Conservation (phyloP, 2,113 vertebrate genomes). For the Anolis sagrei region DNA sequence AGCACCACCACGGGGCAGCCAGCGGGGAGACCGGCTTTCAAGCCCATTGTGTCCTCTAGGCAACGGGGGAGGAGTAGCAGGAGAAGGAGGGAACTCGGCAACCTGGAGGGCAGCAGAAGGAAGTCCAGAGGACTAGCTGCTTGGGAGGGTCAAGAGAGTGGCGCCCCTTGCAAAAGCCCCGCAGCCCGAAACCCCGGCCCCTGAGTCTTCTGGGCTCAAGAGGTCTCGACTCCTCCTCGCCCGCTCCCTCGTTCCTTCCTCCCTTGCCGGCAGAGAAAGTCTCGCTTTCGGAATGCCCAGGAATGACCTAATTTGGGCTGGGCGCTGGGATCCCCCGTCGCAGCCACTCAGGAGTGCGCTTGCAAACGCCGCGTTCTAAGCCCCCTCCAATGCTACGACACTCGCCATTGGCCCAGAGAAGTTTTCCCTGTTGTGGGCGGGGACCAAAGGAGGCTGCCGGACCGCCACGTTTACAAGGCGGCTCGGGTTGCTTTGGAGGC, state of each 20-base stretch:
- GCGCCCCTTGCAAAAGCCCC: neutral
- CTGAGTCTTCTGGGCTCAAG: too few species aligned
- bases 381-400: neutral
- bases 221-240: neutral
- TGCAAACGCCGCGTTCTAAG: neutral
- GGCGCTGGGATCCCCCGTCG: constrained; percentile 19
- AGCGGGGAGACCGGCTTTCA: constrained; percentile 42
- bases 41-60: constrained; percentile 67
- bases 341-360: constrained; percentile 69
- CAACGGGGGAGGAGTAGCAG: neutral
- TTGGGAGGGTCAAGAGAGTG: neutral
- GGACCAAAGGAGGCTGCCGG: constrained; percentile 11
- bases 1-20: constrained; percentile 29
- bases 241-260: neutral
- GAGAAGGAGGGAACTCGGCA: neutral
- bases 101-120: neutral
- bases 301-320: constrained; percentile 51
- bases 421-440: neutral
- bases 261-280: neutral
- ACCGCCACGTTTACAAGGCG: constrained; percentile 80
- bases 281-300: constrained; percentile 53
- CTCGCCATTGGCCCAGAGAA: constrained; percentile 68
- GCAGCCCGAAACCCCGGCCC: too few species aligned
- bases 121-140: neutral
- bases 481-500: neutral